These are phyloP conservation scores for Empidonax alnorum DNA, from an alignment of 2,113 vertebrate species.

Conservation along the genomic window DNA sequence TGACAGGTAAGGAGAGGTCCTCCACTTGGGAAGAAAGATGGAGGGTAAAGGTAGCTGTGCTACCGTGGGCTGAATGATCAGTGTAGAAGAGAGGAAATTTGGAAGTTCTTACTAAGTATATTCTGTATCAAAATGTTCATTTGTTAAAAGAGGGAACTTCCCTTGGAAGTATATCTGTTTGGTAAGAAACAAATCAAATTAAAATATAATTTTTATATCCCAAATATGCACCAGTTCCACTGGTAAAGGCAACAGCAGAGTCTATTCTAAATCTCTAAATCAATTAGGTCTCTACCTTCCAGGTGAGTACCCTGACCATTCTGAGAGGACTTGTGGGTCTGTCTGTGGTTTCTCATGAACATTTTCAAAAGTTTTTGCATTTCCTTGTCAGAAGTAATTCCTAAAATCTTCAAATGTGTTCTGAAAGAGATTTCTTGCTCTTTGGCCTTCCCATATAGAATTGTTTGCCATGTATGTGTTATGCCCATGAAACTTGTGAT, in stretches of 20 bases:
- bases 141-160: not conserved
- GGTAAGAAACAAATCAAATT: not conserved
- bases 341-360: not conserved
- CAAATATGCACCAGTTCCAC: not conserved
- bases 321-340: not conserved
- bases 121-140: not conserved
- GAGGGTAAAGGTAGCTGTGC: not conserved
- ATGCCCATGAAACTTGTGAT: not conserved
- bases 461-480: not conserved
- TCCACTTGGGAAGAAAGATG: not conserved
- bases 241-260: not conserved
- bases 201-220: not conserved
- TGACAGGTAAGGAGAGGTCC: conserved; percentile 77
- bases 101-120: not conserved
- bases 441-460: not conserved
- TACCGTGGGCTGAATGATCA: not conserved
- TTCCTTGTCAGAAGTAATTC: not conserved
- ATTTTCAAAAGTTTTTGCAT: not conserved
- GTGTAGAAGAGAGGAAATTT: not conserved
- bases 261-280: not conserved
- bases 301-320: not conserved
- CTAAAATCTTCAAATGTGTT: not conserved
- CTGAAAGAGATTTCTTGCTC: not conserved
- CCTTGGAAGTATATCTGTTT: not conserved
- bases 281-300: not conserved